These are phyloP conservation scores for Penaeus vannamei DNA, from an alignment of 1,140 invertebrate species.

Conservation along the genomic window DNA sequence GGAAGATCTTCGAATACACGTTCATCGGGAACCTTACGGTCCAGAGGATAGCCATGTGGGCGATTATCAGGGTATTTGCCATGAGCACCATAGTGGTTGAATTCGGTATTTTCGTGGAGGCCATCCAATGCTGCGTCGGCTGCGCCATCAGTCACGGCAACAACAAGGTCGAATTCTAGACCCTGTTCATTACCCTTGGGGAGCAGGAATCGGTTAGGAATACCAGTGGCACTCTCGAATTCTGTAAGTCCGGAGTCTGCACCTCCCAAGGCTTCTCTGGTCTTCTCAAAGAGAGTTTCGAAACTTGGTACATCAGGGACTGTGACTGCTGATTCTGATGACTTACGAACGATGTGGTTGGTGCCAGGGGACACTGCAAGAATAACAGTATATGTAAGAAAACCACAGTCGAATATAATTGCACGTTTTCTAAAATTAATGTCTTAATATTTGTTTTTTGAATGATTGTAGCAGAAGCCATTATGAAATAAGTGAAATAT, in stretches of 20 bases:
- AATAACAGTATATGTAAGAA: too few relatives aligned
- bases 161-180: constrained; percentile 23
- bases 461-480: too few relatives aligned
- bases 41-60: constrained; percentile 42
- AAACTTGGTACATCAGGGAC: constrained; percentile 52
- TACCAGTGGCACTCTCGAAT: constrained; percentile 33
- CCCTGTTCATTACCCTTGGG: constrained; percentile 44
- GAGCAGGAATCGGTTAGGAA: constrained; percentile 51
- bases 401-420: too few relatives aligned
- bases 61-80: constrained; percentile 36
- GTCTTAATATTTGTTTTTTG: too few relatives aligned
- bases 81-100: constrained; percentile 22
- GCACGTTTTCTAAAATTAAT: too few relatives aligned
- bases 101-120: background rate
- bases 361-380: constrained; percentile 12
- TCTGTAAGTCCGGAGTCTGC: constrained; percentile 2
- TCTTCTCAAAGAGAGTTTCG: constrained; percentile 19
- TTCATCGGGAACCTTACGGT: constrained; percentile 34
- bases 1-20: constrained; percentile 1
- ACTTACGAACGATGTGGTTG: constrained; percentile 28
- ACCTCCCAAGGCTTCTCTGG: constrained; percentile 25
- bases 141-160: constrained; percentile 35
- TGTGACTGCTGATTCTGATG: constrained; percentile 28
- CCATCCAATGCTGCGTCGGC: constrained; percentile 9
- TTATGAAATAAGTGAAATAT: too few relatives aligned